Evolutionary conservation across 2,113 vertebrate genomes (phyloP).

Genomic region (Pantherophis guttatus): DNA sequence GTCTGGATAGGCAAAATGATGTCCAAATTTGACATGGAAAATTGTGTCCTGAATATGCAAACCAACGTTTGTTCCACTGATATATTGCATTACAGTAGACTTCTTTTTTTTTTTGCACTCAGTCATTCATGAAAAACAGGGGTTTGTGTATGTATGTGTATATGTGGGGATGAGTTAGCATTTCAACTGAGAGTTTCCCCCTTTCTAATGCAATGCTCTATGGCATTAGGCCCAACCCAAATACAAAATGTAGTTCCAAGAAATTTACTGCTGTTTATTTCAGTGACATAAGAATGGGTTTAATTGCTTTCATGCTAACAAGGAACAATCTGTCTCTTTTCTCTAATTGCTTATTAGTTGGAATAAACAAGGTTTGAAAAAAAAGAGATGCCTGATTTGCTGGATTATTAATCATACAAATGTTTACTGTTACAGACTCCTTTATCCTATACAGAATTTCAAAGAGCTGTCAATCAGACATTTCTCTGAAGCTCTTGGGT

Average conservation of each 20-base stretch:
- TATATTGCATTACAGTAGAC: background rate
- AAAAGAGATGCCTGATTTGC: background rate
- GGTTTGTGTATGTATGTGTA: background rate
- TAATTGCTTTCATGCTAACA: constrained; percentile 2
- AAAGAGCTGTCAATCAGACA: background rate
- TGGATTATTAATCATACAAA: background rate
- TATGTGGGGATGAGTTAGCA: background rate
- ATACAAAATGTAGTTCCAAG: background rate
- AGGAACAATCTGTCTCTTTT: constrained; percentile 17
- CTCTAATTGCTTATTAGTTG: background rate
- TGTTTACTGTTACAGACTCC: background rate
- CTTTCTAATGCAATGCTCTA: background rate
- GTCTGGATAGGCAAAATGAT: background rate
- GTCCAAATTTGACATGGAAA: background rate
- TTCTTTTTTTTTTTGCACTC: background rate
- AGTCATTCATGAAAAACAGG: background rate
- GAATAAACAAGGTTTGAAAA: background rate
- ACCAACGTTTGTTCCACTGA: background rate
- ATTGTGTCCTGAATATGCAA: background rate
- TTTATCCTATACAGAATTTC: background rate
- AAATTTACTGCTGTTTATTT: background rate
- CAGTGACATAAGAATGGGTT: background rate
- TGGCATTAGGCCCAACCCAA: background rate
- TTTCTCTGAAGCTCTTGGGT: background rate
- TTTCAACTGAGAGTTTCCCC: background rate